A percentile compares a stretch with the other conserved stretches of the same genome.
Evolutionary conservation across 2,888 invertebrate species (phyloP).

Genomic region (Petrolisthes cinctipes): DNA sequence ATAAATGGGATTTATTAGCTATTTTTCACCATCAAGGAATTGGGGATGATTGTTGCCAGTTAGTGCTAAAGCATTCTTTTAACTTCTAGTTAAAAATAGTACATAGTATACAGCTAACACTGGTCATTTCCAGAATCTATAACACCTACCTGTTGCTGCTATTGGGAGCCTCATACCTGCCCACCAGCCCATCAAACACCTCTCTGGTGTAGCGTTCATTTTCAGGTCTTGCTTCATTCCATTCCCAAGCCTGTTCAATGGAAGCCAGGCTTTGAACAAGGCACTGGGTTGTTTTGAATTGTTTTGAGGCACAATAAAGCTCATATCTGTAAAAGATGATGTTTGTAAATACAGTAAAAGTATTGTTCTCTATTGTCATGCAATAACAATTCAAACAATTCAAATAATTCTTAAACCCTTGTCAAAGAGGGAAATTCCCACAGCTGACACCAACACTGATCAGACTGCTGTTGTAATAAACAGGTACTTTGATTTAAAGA

Average conservation of each 20-base stretch:
- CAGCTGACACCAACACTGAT: neutral
- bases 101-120: too few species aligned
- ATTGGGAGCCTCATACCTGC: slow-evolving; percentile 61
- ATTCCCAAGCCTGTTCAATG: slow-evolving; percentile 54
- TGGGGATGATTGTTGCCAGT: too few species aligned
- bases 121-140: neutral
- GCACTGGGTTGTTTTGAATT: slow-evolving; percentile 63
- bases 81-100: too few species aligned
- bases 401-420: neutral
- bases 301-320: slow-evolving; percentile 63
- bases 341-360: neutral
- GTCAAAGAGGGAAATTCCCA: neutral
- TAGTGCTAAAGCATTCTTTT: too few species aligned
- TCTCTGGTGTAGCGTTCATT: slow-evolving; percentile 49
- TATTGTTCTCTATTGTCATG: neutral
- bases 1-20: too few species aligned
- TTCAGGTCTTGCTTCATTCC: slow-evolving; percentile 47
- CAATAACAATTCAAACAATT: neutral
- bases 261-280: slow-evolving; percentile 51
- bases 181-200: slow-evolving; percentile 61
- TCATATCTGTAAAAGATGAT: slow-evolving; percentile 54
- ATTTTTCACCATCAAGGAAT: too few species aligned
- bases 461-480: neutral
- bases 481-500: too few species aligned
- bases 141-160: slow-evolving; percentile 50